A percentile compares a stretch with the other conserved stretches of the same genome.
These are phyloP conservation scores for Eufriesea mexicana DNA, from an alignment of 1,140 invertebrate genomes.

Conservation along the genomic window DNA sequence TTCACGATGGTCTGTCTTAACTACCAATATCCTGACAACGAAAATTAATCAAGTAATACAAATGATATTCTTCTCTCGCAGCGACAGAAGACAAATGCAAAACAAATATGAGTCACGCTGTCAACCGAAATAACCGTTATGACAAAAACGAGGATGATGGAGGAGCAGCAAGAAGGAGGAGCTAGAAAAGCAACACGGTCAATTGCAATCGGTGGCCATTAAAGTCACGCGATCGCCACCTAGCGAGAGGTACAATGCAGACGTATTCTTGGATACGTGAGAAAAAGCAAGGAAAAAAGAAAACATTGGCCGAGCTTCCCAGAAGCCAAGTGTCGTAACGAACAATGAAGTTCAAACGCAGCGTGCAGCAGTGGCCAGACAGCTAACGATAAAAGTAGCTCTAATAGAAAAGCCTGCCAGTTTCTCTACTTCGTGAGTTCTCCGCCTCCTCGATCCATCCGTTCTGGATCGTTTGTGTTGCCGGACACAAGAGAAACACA, in stretches of 20 bases:
- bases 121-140: not conserved
- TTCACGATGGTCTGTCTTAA: too few species aligned
- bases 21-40: too few species aligned
- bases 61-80: too few species aligned
- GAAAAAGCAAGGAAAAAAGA: not conserved
- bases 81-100: not conserved
- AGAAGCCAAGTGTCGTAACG: not conserved
- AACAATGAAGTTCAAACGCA: slow-evolving; percentile 12
- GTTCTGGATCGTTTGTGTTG: slow-evolving; percentile 8
- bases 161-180: not conserved
- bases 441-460: not conserved
- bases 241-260: too few species aligned
- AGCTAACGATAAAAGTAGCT: too few species aligned
- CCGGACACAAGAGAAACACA: not conserved
- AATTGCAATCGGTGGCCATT: not conserved
- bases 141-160: not conserved
- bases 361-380: not conserved
- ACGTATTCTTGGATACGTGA: not conserved
- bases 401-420: slow-evolving; percentile 7
- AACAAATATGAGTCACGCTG: not conserved
- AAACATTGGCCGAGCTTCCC: not conserved
- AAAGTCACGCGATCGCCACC: not conserved
- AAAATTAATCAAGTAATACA: too few species aligned
- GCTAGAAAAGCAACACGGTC: not conserved
- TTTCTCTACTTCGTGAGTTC: not conserved